phyloP scores from a whole-genome alignment of 2,888 invertebrate genomes.

The Acronicta psi region DNA sequence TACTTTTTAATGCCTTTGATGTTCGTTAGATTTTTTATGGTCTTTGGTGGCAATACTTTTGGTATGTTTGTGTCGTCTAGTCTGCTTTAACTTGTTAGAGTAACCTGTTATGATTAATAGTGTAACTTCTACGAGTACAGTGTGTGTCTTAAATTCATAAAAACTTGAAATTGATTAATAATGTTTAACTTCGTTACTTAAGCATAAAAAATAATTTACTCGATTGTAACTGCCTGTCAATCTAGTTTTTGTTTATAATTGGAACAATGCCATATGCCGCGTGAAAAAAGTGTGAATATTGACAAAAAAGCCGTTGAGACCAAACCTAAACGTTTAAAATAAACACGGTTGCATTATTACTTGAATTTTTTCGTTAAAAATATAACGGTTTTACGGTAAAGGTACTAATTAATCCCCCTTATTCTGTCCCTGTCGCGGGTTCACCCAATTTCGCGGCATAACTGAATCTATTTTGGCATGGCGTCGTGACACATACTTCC shows the following conservation, averaged over 20 bases:
- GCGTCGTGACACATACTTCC: slow-evolving; percentile 76
- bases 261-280: slow-evolving; percentile 37
- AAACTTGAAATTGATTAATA: slow-evolving; percentile 40
- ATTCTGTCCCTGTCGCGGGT: slow-evolving; percentile 55
- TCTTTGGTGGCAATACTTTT: slow-evolving; percentile 43
- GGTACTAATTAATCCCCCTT: slow-evolving; percentile 52
- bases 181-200: slow-evolving; percentile 17
- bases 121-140: slow-evolving; percentile 24
- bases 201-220: slow-evolving; percentile 21
- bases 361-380: slow-evolving; percentile 18
- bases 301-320: background rate
- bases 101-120: slow-evolving; percentile 44
- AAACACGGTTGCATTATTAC: slow-evolving; percentile 11
- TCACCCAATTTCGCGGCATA: slow-evolving; percentile 79
- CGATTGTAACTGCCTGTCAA: slow-evolving; percentile 37
- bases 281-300: slow-evolving; percentile 11
- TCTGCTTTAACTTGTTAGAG: slow-evolving; percentile 22
- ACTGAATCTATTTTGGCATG: slow-evolving; percentile 78
- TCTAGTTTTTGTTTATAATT: slow-evolving; percentile 19
- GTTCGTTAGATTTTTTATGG: slow-evolving; percentile 46
- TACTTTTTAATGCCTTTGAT: slow-evolving; percentile 51
- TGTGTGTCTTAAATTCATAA: slow-evolving; percentile 22
- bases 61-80: slow-evolving; percentile 30
- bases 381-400: slow-evolving; percentile 27
- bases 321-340: slow-evolving; percentile 8